phyloP scores from a whole-genome alignment of 2,888 invertebrate species.

The Nomada lathburiana region DNA sequence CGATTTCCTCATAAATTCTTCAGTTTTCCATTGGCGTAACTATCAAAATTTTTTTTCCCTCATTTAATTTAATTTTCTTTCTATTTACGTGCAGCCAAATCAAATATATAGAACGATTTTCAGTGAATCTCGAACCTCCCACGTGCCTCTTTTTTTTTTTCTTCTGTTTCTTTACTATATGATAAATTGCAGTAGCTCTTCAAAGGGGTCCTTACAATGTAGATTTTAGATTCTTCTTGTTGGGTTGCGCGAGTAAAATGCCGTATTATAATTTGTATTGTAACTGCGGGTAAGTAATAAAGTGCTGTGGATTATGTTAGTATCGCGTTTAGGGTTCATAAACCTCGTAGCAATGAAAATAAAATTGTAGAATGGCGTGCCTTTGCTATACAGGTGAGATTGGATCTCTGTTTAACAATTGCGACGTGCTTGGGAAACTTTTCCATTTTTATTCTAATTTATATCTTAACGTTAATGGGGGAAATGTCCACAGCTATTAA shows the following conservation, averaged over 20 bases:
- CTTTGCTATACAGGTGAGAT: too few relatives aligned
- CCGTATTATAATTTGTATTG: slow-evolving; percentile 1
- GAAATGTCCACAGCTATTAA: too few relatives aligned
- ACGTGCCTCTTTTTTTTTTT: background rate
- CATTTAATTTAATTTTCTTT: too few relatives aligned
- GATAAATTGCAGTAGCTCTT: background rate
- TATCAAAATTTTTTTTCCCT: too few relatives aligned
- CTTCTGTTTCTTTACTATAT: background rate
- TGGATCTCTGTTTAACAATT: too few relatives aligned
- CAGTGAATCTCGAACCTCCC: background rate
- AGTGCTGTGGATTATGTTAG: background rate
- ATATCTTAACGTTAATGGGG: too few relatives aligned
- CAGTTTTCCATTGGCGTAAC: too few relatives aligned
- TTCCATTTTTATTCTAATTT: too few relatives aligned
- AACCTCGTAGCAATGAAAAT: background rate
- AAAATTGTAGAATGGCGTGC: too few relatives aligned
- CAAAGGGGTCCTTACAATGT: background rate
- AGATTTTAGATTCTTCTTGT: background rate
- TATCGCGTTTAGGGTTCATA: background rate
- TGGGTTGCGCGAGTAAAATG: background rate
- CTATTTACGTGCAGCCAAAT: background rate
- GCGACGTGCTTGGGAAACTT: too few relatives aligned
- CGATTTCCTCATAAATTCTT: too few relatives aligned
- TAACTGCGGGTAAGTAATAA: background rate
- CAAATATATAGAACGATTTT: slow-evolving; percentile 18